phyloP scores from a whole-genome alignment of 2,797 vertebrate genomes.

The Pseudomugil gertrudae region DNA sequence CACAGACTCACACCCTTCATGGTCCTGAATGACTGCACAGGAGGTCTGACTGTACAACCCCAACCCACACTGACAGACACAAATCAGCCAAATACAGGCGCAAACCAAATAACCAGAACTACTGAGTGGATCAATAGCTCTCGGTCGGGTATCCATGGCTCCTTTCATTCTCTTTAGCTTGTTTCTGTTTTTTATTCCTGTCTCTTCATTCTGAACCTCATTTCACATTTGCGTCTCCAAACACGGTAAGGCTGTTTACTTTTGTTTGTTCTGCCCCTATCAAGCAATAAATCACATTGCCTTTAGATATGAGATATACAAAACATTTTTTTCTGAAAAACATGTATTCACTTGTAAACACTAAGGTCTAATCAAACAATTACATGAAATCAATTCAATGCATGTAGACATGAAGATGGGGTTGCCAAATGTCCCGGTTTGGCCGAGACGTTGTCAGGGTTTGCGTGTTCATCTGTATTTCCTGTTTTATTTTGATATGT shows the following conservation, averaged over 20 bases:
- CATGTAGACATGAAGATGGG: no score
- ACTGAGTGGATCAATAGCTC: slow-evolving; percentile 67
- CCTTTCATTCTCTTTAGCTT: slow-evolving; percentile 13
- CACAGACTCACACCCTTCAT: slow-evolving; percentile 41
- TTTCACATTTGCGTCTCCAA: slow-evolving; percentile 22
- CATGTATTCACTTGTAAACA: no score
- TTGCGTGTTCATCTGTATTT: no score
- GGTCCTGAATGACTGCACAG: slow-evolving; percentile 28
- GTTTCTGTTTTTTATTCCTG: slow-evolving; percentile 20
- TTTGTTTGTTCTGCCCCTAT: slow-evolving; percentile 29
- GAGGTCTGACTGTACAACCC: slow-evolving; percentile 40
- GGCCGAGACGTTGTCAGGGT: no score
- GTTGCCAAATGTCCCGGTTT: no score
- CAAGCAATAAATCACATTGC: slow-evolving; percentile 45
- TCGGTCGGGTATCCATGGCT: slow-evolving; percentile 54
- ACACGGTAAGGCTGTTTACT: slow-evolving; percentile 4
- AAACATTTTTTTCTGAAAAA: no score
- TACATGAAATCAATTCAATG: no score
- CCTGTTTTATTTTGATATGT: no score
- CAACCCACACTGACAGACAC: slow-evolving; percentile 52
- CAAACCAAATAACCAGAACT: slow-evolving; percentile 71
- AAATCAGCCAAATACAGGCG: slow-evolving; percentile 73
- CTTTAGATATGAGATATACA: slow-evolving; percentile 53
- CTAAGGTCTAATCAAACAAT: no score
- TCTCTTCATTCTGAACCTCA: not conserved